Conservation (phyloP, 2,888 invertebrate species). For the Nematopogon swammerdamellus region DNA sequence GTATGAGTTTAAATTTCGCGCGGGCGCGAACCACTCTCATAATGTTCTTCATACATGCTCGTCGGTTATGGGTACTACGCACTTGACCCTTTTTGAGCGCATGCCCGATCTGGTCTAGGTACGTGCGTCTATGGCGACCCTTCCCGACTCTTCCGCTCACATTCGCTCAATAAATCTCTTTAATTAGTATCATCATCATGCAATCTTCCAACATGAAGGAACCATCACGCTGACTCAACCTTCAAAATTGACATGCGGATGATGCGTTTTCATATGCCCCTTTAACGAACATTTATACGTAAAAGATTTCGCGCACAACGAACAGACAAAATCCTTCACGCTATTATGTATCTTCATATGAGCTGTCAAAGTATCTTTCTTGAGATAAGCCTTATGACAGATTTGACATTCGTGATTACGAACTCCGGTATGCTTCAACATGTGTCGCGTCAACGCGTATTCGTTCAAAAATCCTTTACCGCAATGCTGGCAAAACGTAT, state of each 20-base stretch:
- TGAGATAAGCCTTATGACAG: not conserved
- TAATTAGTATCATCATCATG: too few relatives aligned
- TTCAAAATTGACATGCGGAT: not conserved
- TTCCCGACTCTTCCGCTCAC: too few relatives aligned
- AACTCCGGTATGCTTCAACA: conserved; percentile 17
- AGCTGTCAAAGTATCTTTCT: not conserved
- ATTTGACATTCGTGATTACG: conserved; percentile 3
- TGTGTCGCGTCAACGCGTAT: conserved; percentile 19
- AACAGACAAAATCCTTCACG: not conserved
- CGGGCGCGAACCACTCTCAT: too few relatives aligned
- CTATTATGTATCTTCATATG: conserved; percentile 1
- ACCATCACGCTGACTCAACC: too few relatives aligned
- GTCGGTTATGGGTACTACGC: too few relatives aligned
- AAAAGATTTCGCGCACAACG: not conserved
- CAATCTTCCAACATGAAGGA: too few relatives aligned
- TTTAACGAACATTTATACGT: conserved; percentile 1
- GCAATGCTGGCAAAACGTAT: conserved; percentile 16
- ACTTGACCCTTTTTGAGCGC: too few relatives aligned
- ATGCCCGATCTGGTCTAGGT: too few relatives aligned
- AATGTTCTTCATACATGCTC: too few relatives aligned
- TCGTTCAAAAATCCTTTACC: conserved; percentile 21
- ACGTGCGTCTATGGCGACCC: too few relatives aligned
- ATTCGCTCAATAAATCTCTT: too few relatives aligned
- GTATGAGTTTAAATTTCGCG: too few relatives aligned
- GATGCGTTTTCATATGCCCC: not conserved